Conservation (phyloP, 2,888 invertebrate genomes). For the Halocaridina rubra region DNA sequence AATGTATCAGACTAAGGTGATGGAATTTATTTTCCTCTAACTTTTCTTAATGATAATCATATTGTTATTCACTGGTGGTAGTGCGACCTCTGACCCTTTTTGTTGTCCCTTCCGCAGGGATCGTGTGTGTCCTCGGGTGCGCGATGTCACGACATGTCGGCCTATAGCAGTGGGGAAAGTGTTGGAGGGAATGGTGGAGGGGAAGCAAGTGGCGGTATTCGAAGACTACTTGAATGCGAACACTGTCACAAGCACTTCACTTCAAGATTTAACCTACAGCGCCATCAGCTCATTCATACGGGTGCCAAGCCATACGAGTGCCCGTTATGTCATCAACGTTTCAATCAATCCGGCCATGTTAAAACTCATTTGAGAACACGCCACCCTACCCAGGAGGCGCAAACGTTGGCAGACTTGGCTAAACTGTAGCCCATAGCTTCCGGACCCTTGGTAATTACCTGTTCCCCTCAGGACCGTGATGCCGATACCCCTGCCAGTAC, state of each 20-base stretch:
- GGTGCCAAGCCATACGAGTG: constrained; percentile 63
- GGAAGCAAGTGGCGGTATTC: constrained; percentile 33
- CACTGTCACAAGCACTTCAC: constrained; percentile 64
- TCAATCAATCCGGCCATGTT: constrained; percentile 63
- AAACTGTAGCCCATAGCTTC: constrained; percentile 54
- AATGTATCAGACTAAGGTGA: constrained; percentile 24
- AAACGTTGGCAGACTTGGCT: constrained; percentile 38
- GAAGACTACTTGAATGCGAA: constrained; percentile 62
- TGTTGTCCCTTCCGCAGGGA: constrained; percentile 55
- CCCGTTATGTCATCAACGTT: constrained; percentile 62
- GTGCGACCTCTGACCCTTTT: constrained; percentile 55
- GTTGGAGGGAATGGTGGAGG: constrained; percentile 29
- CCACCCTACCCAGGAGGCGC: constrained; percentile 62
- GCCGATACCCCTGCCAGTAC: constrained; percentile 19
- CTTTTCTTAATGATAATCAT: not conserved
- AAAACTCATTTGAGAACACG: constrained; percentile 63
- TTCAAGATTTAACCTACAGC: constrained; percentile 62
- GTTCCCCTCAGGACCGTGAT: constrained; percentile 33
- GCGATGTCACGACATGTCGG: constrained; percentile 59
- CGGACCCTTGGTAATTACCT: constrained; percentile 51
- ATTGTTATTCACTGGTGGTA: constrained; percentile 21
- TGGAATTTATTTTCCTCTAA: constrained; percentile 26
- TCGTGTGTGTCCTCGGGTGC: constrained; percentile 51
- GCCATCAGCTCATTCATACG: constrained; percentile 63
- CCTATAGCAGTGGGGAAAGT: constrained; percentile 53